phyloP scores from a whole-genome alignment of 2,888 invertebrate genomes.

The Dendrolimus pini region DNA sequence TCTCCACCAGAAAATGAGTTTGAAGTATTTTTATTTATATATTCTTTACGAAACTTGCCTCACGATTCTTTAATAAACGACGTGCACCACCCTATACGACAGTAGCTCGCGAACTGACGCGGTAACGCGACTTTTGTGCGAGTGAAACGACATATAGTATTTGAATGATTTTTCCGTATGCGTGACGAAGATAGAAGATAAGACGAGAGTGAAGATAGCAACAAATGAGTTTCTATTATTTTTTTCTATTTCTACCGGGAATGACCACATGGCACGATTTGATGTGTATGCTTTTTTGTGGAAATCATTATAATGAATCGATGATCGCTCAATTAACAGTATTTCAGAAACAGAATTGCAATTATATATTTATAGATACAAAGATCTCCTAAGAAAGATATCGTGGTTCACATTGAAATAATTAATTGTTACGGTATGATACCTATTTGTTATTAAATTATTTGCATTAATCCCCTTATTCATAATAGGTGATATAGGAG shows the following conservation, averaged over 20 bases:
- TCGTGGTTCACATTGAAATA: too few species aligned
- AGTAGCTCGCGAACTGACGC: slow-evolving; percentile 45
- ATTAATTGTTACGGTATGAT: too few species aligned
- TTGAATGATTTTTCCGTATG: slow-evolving; percentile 29
- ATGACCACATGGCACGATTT: slow-evolving; percentile 68
- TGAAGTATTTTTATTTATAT: slow-evolving; percentile 5
- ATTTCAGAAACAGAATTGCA: too few species aligned
- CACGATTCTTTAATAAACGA: slow-evolving; percentile 26
- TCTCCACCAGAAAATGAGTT: slow-evolving; percentile 14
- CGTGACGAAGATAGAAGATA: slow-evolving; percentile 34
- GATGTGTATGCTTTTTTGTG: too few species aligned
- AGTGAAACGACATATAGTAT: slow-evolving; percentile 45
- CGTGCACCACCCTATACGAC: slow-evolving; percentile 23
- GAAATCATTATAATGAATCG: too few species aligned
- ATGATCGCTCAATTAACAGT: too few species aligned
- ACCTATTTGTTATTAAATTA: too few species aligned
- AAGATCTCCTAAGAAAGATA: too few species aligned
- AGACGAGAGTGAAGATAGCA: slow-evolving; percentile 4
- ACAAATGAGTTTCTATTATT: background rate
- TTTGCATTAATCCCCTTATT: too few species aligned
- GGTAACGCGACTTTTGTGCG: slow-evolving; percentile 30
- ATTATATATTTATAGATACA: too few species aligned
- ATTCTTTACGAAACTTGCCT: slow-evolving; percentile 63
- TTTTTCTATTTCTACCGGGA: slow-evolving; percentile 34
- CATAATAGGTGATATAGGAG: too few species aligned